Evolutionary conservation across 2,888 invertebrate genomes (phyloP).

Genomic region (Falcaria lacertinaria): DNA sequence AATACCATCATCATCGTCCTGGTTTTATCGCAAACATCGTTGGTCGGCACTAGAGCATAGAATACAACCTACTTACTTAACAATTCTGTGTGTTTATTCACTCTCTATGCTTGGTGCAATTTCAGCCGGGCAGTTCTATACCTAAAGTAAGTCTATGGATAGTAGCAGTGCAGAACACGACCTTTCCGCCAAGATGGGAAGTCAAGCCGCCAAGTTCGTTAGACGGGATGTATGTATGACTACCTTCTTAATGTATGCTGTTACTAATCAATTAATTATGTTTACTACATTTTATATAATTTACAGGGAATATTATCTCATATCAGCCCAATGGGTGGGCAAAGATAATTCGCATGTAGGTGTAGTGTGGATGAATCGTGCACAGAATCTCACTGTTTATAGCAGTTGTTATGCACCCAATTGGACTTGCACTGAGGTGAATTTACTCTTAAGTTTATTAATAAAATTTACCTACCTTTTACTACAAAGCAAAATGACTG

Average conservation of each 20-base stretch:
- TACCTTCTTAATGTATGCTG: background rate
- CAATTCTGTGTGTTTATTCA: too few species aligned
- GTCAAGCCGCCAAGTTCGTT: slow-evolving; percentile 87
- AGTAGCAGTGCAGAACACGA: slow-evolving; percentile 85
- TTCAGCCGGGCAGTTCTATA: slow-evolving; percentile 90
- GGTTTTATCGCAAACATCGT: too few species aligned
- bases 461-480: too few species aligned
- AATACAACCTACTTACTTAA: too few species aligned
- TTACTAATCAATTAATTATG: too few species aligned
- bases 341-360: slow-evolving; percentile 88
- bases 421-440: slow-evolving; percentile 91
- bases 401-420: slow-evolving; percentile 90
- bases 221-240: slow-evolving; percentile 86
- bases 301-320: slow-evolving; percentile 93
- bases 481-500: too few species aligned
- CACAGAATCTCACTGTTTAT: slow-evolving; percentile 94
- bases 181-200: slow-evolving; percentile 82
- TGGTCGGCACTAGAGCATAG: too few species aligned
- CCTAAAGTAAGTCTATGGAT: slow-evolving; percentile 92
- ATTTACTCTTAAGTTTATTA: slow-evolving; percentile 1
- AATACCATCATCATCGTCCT: too few species aligned
- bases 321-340: slow-evolving; percentile 94
- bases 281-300: too few species aligned
- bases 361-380: slow-evolving; percentile 95
- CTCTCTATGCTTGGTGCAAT: too few species aligned